Evolutionary conservation across 2,113 vertebrate genomes (phyloP), one percentile per base, ranked within the genome.

Genomic region (Dascyllus trimaculatus): DNA sequence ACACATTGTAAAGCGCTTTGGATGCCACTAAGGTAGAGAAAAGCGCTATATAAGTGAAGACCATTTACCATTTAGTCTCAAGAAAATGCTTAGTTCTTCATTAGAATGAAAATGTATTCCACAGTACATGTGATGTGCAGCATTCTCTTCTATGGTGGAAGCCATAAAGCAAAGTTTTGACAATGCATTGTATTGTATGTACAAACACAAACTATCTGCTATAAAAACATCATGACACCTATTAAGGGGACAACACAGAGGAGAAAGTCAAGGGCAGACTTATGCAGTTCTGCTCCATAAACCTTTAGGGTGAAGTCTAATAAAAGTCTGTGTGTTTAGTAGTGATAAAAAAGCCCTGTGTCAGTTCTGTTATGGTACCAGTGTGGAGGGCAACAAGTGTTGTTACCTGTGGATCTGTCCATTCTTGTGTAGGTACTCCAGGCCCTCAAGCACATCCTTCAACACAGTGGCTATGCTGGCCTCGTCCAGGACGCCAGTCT

Each of bases 361-460:
- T 68, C 32, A 21, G 18, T 48, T 67, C 74, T 56, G 77, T 80
- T 10, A 45, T 2, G 11, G 53, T 11, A 7, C 29, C 45, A 49
- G 9, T 3, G 46, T 15, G 13, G 7, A 32, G 19, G 22, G 24
- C 17, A 29, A 26, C 19, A 19, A 24, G 49, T 22, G 13, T 11
- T 14, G 35, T 49, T 93, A 99, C 97, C 97, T 97, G 93, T 99
- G 98, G 83, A 99, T 98, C 92, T 99, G 98, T 29, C 98, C 98
- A 0, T 99, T 99, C 94, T 97, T 98, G 91, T 99, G 98, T 22
- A 99, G 90, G 74, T 99, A 99, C 78, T 99, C 98, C 81, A 99
- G 84, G 1, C 97, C 98, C 38, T 98, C 96, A 13, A 99, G 91
- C 60, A 99, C 98, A 63, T 99, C 98, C 82, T 94, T 97, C 59